Base-by-base conservation (phyloP, 2,113 vertebrate genomes). In the Haemorhous mexicanus region DNA sequence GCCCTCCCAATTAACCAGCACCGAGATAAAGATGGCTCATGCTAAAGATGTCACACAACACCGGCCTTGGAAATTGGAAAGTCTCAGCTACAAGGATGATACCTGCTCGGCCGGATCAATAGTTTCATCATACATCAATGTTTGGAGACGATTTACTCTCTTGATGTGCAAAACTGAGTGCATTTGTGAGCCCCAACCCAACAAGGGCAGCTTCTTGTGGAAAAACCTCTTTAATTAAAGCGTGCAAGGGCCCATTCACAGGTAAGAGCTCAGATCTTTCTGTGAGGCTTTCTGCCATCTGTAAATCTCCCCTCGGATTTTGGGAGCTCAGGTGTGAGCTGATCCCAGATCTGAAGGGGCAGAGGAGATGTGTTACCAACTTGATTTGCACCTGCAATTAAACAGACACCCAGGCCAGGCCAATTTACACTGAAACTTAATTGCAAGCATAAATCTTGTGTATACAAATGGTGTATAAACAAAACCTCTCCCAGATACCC, bases 11-110 rank as follows among this genome's bases (percentile, higher is more conserved):
- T 96, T 96, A 92, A 84, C 21, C 72, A 59, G 92, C 90, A 10
- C 58, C 89, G 9, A 96, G 95, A 96, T 96, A 96, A 97, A 96
- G 96, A 92, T 97, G 92, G 95, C 73, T 95, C 82, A 46, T 53
- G 95, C 58, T 96, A 26, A 93, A 95, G 88, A 87, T 84, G 92
- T 96, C 96, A 92, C 94, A 92, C 5, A 88, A 95, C 92, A 93
- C 92, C 83, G 33, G 37, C 46, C 90, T 70, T 33, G 67, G 93
- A 81, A 93, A 96, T 75, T 14, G 88, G 82, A 61, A 91, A 90
- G 68, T 37, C 87, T 61, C 64, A 4, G 74, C 74, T 35, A 4
- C 64, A 43, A 72, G 77, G 69, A 33, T 66, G 76, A 41, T 81
- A 81, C 73, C 85, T 61, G 78, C 73, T 21, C 0, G 4, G 64